A percentile compares a stretch with the other conserved stretches of the same genome.
phyloP scores from a whole-genome alignment of 2,888 invertebrate species.

The Eilema griseolum region DNA sequence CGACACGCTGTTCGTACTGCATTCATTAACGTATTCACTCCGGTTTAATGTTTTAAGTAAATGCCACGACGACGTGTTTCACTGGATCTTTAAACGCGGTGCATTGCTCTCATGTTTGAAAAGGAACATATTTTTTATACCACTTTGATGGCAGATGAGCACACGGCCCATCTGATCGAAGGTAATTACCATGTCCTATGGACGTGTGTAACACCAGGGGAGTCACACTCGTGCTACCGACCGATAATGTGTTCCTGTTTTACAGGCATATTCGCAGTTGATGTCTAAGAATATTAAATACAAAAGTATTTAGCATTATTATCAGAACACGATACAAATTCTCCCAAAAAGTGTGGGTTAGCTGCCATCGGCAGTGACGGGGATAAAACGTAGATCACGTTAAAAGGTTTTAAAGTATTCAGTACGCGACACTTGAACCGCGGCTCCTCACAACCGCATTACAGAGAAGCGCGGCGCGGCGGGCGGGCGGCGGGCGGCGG shows the following conservation, averaged over 20 bases:
- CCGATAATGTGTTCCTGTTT: neutral
- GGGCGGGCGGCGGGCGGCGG: neutral
- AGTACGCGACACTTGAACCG: neutral
- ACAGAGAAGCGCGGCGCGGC: no score
- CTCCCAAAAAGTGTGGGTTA: neutral
- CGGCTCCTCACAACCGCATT: neutral
- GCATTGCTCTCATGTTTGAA: neutral
- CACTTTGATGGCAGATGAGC: no score
- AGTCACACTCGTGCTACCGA: no score
- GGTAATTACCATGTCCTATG: no score
- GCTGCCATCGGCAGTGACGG: neutral
- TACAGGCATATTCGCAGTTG: neutral
- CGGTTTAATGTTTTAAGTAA: neutral
- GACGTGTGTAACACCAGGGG: no score
- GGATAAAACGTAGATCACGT: slow-evolving; percentile 1
- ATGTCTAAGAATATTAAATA: neutral
- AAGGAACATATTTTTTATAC: neutral
- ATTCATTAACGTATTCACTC: slow-evolving; percentile 2
- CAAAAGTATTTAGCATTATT: neutral
- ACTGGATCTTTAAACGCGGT: neutral
- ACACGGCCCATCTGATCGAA: no score
- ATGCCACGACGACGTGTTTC: neutral
- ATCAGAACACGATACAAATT: neutral
- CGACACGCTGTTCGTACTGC: neutral
- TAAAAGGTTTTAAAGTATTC: slow-evolving; percentile 11